These are phyloP conservation scores for Clytia hemisphaerica DNA, from an alignment of 30 jellyfish, hydroid and myxozoan species.

Conservation along the genomic window DNA sequence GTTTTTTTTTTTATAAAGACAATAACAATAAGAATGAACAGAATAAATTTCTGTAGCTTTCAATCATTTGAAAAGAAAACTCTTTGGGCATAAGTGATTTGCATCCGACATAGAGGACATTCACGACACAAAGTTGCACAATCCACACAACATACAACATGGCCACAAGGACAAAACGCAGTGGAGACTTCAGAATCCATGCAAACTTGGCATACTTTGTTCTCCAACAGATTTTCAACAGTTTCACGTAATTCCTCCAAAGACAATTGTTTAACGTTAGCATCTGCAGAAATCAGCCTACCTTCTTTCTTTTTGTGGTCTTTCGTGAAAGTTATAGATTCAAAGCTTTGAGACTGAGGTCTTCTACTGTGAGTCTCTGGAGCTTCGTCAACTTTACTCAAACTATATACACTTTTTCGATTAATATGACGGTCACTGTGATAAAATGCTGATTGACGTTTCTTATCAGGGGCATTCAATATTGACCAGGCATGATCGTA, in stretches of 20 bases:
- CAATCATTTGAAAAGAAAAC: no score
- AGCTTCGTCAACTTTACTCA: conserved; percentile 18
- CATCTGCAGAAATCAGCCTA: conserved; percentile 31
- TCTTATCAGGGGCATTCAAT: conserved; percentile 69
- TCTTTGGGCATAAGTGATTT: conserved; percentile 91
- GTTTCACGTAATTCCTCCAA: conserved; percentile 72
- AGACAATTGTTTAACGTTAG: conserved; percentile 38
- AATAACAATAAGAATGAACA: no score
- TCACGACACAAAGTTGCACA: conserved; percentile 97
- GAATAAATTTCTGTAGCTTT: no score
- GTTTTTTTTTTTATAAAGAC: no score
- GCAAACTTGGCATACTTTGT: conserved; percentile 93
- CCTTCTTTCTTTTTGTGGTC: not conserved
- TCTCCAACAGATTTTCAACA: conserved; percentile 68
- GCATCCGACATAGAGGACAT: conserved; percentile 97
- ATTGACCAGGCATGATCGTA: conserved; percentile 95
- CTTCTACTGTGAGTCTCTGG: not conserved
- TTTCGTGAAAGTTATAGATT: not conserved
- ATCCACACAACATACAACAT: conserved; percentile 86
- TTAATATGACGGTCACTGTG: conserved; percentile 77
- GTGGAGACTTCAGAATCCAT: conserved; percentile 89
- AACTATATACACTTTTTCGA: conserved; percentile 37
- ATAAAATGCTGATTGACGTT: conserved; percentile 77
- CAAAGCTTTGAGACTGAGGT: conserved; percentile 1
- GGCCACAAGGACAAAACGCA: conserved; percentile 99